Evolutionary conservation across 2,888 invertebrate genomes (phyloP).

Genomic region (Trachelus tabidus): DNA sequence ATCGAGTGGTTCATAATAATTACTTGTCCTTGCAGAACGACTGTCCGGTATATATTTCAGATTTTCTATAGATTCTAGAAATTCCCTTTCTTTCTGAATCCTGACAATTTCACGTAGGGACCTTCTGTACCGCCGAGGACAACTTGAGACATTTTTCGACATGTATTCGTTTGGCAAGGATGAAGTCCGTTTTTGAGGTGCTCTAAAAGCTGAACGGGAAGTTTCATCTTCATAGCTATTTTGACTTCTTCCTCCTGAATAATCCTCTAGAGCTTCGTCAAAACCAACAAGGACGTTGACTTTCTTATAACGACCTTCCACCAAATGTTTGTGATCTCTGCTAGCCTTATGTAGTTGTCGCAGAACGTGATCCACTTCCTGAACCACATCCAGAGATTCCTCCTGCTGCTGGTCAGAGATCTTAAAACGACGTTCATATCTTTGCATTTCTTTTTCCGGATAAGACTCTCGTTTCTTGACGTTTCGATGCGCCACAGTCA

Average conservation of each 20-base stretch:
- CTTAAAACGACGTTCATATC: background rate
- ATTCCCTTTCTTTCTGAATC: background rate
- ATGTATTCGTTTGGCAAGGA: background rate
- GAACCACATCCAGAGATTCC: background rate
- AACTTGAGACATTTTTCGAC: background rate
- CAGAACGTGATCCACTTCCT: constrained; percentile 51
- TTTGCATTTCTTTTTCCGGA: background rate
- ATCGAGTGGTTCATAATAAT: background rate
- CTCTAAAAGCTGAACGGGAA: background rate
- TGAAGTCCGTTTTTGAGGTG: background rate
- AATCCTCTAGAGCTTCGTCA: background rate
- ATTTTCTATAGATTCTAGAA: background rate
- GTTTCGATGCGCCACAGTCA: background rate
- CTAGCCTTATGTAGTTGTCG: constrained; percentile 53
- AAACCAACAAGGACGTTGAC: background rate
- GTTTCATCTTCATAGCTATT: background rate
- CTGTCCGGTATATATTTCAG: background rate
- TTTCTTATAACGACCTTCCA: constrained; percentile 43
- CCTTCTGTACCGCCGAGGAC: background rate
- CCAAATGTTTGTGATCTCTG: constrained; percentile 51
- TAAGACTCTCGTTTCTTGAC: background rate
- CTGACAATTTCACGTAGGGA: background rate
- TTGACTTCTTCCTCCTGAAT: background rate
- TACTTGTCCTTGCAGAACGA: background rate
- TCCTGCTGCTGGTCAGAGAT: background rate